Base-by-base conservation (phyloP, 2,797 vertebrate species). In the Enteromius paludinosus region DNA sequence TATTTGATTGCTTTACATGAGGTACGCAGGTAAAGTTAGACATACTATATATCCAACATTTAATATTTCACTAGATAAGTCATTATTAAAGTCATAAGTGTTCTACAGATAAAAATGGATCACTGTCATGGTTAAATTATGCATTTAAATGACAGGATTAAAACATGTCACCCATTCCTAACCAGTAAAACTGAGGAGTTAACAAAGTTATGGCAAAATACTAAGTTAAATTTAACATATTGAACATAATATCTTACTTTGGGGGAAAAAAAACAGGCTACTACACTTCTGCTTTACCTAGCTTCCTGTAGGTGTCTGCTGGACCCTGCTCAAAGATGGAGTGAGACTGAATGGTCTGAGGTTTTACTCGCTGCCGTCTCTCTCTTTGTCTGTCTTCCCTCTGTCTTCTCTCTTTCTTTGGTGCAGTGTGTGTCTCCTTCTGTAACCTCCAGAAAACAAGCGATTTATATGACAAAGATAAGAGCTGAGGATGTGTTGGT, bases 281-380 rank as follows among this genome's bases (percentile, higher is more conserved):
- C n/a, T n/a, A n/a, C n/a, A n/a, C n/a, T n/a, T n/a, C n/a, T n/a
- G n/a, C n/a, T 64, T 69, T 78, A 95, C 94, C 94, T 89, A 88
- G 87, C 90, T 91, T 94, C 78, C 87, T 91, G 5, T 89, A 56
- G 5, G 87, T 88, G 86, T 94, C 92, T 0, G 93, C 94, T 10
- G 94, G 94, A 35, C 93, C 93, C 82, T 94, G 94, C 69, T 95
- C 95, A 89, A 95, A 95, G 86, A 95, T 95, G 72, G 95, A 95
- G 88, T 94, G 94, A 61, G 93, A 95, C 90, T 95, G 95, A 84
- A 95, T 95, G 10, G 90, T 94, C 82, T 89, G 93, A 25, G 93
- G 94, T 65, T 89, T 90, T 72, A 92, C 92, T 84, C 90, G 93
- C 79, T 91, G 78, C 45, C 85, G 92, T 82, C 89, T 91, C 47